These are phyloP conservation scores for Ondatra zibethicus DNA, from an alignment of 2,113 vertebrate species.

Conservation along the genomic window DNA sequence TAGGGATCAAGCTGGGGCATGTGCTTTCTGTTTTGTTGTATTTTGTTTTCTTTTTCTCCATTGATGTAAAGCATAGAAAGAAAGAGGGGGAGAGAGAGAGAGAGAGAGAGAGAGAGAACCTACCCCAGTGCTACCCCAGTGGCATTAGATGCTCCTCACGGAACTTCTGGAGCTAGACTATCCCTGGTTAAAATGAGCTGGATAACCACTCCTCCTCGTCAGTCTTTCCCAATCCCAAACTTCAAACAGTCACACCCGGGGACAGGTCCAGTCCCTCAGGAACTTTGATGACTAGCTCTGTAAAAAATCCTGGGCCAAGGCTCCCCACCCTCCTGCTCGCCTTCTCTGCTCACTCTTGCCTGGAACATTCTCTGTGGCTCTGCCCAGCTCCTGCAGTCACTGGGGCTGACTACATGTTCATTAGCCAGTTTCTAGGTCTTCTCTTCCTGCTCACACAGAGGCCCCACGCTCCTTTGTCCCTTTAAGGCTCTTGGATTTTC, in stretches of 20 bases:
- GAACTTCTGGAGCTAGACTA: neutral
- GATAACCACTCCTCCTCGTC: neutral
- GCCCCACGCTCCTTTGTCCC: neutral
- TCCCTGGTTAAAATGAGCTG: neutral
- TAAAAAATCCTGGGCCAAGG: neutral
- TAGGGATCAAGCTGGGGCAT: neutral
- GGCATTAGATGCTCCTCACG: neutral
- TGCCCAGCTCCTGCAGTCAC: neutral
- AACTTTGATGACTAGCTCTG: neutral
- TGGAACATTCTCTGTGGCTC: neutral
- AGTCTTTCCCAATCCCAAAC: neutral
- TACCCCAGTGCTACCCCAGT: neutral
- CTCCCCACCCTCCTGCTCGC: no score
- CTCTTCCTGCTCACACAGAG: no score
- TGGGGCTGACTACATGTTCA: neutral
- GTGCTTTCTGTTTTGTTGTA: neutral
- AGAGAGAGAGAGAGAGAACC: no score
- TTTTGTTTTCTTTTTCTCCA: neutral
- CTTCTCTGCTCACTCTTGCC: neutral
- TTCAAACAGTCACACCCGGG: neutral
- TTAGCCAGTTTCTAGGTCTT: neutral
- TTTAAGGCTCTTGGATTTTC: neutral
- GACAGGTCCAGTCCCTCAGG: no score
- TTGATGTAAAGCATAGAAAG: neutral
- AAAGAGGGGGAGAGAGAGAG: neutral